phyloP scores from a whole-genome alignment of 2,113 vertebrate species.

The Syngnathus floridae region DNA sequence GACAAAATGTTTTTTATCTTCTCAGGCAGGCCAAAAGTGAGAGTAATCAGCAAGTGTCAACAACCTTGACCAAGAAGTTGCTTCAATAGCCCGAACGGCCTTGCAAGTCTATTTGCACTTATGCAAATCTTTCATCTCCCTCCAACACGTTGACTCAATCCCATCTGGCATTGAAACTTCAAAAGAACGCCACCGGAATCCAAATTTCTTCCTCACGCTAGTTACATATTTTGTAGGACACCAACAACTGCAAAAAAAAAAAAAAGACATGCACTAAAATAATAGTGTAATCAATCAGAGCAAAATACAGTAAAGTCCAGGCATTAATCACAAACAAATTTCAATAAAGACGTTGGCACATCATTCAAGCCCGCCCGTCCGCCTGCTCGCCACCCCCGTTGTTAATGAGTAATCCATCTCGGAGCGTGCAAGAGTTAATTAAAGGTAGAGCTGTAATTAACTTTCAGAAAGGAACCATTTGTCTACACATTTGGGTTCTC shows the following conservation, averaged over 20 bases:
- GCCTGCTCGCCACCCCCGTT: background rate
- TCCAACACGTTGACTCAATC: constrained; percentile 38
- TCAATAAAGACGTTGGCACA: background rate
- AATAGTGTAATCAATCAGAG: background rate
- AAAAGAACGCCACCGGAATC: constrained; percentile 40
- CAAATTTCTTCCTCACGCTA: constrained; percentile 23
- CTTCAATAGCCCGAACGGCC: constrained; percentile 22
- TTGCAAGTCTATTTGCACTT: constrained; percentile 12
- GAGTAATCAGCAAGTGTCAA: background rate
- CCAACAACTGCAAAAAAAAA: background rate
- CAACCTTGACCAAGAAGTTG: constrained; percentile 17
- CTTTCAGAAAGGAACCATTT: background rate
- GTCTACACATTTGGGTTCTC: constrained; percentile 17
- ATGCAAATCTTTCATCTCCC: constrained; percentile 22
- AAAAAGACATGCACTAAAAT: background rate
- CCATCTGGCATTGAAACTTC: constrained; percentile 45
- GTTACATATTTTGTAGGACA: constrained; percentile 56
- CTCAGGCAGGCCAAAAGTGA: background rate
- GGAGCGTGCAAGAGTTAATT: background rate
- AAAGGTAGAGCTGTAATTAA: background rate
- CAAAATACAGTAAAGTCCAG: background rate
- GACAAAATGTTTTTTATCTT: constrained; percentile 10
- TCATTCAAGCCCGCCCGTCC: background rate
- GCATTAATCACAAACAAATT: background rate
- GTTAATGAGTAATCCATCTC: background rate